A percentile compares a stretch with the other conserved stretches of the same genome.
Conservation (phyloP, 2,888 invertebrate genomes). For the Acanthococcus lagerstroemiae region DNA sequence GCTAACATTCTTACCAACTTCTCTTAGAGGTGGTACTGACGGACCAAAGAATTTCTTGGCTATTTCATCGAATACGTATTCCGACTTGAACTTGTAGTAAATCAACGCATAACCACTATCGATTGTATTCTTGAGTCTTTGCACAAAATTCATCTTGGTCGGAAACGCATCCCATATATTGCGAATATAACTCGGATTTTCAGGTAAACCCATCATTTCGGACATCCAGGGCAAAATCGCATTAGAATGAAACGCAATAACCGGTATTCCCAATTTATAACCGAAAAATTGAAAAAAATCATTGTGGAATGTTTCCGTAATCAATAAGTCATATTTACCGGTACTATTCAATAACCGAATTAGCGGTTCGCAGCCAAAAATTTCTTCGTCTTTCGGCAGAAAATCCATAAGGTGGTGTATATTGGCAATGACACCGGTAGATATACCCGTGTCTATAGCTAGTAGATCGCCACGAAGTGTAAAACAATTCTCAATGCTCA, state of each 20-base stretch:
- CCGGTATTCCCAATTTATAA: conserved; percentile 5
- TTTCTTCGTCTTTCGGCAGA: too few species aligned
- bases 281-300: conserved; percentile 25
- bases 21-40: neutral
- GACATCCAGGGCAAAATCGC: conserved; percentile 17
- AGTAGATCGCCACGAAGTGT: neutral
- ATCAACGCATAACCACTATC: neutral
- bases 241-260: conserved; percentile 13
- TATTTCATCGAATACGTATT: neutral
- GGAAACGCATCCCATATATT: neutral
- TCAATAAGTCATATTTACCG: conserved; percentile 23
- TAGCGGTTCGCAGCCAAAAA: conserved; percentile 3
- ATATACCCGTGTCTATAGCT: neutral
- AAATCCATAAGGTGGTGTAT: too few species aligned
- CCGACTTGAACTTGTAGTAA: neutral
- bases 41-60: neutral
- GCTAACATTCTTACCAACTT: conserved; percentile 12
- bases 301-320: conserved; percentile 23
- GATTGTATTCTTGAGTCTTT: conserved; percentile 11
- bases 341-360: conserved; percentile 1
- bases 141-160: conserved; percentile 16
- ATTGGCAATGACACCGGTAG: neutral
- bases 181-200: conserved; percentile 1
- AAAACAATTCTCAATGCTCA: neutral
- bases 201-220: conserved; percentile 1